Percentiles rank a stretch among this genome's conserved stretches.
Evolutionary conservation across 2,888 invertebrate species (phyloP).

Genomic region (Dryocosmus kuriphilus): DNA sequence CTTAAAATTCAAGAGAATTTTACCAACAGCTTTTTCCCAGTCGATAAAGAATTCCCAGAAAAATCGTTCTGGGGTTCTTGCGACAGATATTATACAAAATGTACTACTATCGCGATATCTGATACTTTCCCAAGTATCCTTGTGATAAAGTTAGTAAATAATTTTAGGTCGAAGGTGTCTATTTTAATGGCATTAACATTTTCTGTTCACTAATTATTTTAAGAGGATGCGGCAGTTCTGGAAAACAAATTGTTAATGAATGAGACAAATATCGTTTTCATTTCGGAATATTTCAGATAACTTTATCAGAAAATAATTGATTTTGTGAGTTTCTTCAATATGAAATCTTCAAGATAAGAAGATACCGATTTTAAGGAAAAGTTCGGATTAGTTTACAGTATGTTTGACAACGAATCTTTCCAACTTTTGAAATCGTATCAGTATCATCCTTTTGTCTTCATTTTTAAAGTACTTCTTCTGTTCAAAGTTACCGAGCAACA

Average conservation of each 20-base stretch:
- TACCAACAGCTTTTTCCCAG: slow-evolving; percentile 1
- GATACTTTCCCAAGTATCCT: background rate
- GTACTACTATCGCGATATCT: background rate
- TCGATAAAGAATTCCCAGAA: slow-evolving; percentile 4
- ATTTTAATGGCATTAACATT: background rate
- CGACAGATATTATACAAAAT: background rate
- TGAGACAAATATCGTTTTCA: no score
- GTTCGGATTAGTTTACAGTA: no score
- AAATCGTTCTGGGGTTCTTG: slow-evolving; percentile 2
- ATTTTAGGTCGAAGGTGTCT: background rate
- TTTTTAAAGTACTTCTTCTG: background rate
- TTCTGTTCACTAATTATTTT: background rate
- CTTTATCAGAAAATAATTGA: no score
- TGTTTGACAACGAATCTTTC: no score
- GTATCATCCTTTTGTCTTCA: background rate
- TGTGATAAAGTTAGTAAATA: background rate
- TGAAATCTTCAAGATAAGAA: no score
- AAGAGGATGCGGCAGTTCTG: background rate
- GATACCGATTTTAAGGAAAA: no score
- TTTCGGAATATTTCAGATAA: no score
- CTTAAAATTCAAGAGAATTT: slow-evolving; percentile 17
- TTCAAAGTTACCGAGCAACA: background rate
- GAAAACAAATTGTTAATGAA: no score
- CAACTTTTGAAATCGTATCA: no score
- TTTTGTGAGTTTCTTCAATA: no score